phyloP scores from a whole-genome alignment of 2,888 invertebrate genomes.

The Acronicta alni region DNA sequence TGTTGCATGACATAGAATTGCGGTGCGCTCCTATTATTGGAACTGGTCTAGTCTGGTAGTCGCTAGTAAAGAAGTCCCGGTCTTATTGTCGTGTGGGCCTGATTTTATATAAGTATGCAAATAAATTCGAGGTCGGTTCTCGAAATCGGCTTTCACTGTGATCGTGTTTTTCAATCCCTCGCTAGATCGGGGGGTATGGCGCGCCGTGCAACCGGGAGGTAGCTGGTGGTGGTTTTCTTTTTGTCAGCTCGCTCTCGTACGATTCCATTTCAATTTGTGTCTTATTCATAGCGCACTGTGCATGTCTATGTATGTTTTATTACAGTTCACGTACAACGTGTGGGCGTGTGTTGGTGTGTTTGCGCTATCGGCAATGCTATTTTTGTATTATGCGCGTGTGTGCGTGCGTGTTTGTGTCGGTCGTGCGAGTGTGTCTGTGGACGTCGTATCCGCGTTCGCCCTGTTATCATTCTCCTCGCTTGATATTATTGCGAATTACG shows the following conservation, averaged over 20 bases:
- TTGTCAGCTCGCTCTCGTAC: slow-evolving; percentile 72
- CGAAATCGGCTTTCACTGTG: slow-evolving; percentile 73
- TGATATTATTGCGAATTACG: slow-evolving; percentile 75
- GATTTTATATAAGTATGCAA: slow-evolving; percentile 69
- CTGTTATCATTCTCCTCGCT: slow-evolving; percentile 83
- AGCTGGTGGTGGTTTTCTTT: slow-evolving; percentile 9
- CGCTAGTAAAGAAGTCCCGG: slow-evolving; percentile 65
- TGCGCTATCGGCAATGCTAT: slow-evolving; percentile 87
- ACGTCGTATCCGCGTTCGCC: slow-evolving; percentile 81
- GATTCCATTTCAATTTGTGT: slow-evolving; percentile 83
- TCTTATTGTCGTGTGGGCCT: slow-evolving; percentile 56
- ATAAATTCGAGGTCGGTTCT: slow-evolving; percentile 65
- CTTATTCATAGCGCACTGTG: slow-evolving; percentile 80
- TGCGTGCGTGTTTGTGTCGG: slow-evolving; percentile 60
- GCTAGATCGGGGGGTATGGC: slow-evolving; percentile 17
- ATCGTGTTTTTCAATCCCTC: slow-evolving; percentile 40
- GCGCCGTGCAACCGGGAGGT: slow-evolving; percentile 35
- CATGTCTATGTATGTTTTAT: slow-evolving; percentile 85
- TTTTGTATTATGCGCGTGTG: slow-evolving; percentile 74
- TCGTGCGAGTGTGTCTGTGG: slow-evolving; percentile 62
- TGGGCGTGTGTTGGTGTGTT: slow-evolving; percentile 88
- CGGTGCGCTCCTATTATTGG: slow-evolving; percentile 76
- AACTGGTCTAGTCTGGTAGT: slow-evolving; percentile 82
- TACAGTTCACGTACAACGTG: slow-evolving; percentile 85
- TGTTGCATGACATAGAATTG: slow-evolving; percentile 63